Base-by-base conservation (phyloP, 2,113 vertebrate genomes). In the Deroptyus accipitrinus region DNA sequence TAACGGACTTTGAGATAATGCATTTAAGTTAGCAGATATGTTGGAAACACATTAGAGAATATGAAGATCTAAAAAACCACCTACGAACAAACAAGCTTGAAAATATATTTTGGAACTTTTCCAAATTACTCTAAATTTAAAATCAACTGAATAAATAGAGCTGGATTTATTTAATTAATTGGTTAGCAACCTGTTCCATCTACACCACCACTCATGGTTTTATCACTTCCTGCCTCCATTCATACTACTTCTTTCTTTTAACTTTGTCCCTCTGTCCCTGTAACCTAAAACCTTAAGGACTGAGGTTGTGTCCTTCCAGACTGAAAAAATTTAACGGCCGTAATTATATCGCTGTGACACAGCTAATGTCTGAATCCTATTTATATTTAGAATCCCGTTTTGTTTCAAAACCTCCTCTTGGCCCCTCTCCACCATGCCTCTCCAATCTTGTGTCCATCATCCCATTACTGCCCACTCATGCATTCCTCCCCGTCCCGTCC, bases 401-500 rank as follows among this genome's bases (percentile, higher is more conserved):
- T 96, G 78, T 94, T 96, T n/a, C 35, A 67, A 83, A 90, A 64
- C 37, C 83, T 75, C 52, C 37, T 88, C 76, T 87, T 97, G 95
- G 94, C 94, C 48, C 37, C 28, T 3, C 24, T 94, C 92, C 85
- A 88, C 52, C 39, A 24, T 72, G 77, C 81, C 79, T 90, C 76
- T 93, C 88, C 89, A 81, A 48, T 70, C 70, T 20, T 31, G 48
- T 49, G 80, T 84, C 92, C 69, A 66, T 96, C 96, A 90, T 66
- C 83, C 77, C 67, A 73, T 73, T 79, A 78, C 82, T 96, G 94
- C 92, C 66, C 95, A 94, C 90, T 96, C 95, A 92, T 76, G 88
- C 90, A 96, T 95, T 96, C 94, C 94, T 95, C 31, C 35, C 62
- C 1, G 3, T 87, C 63, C 88, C 49, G 61, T 79, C 88, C 92